These are phyloP conservation scores for Enteromius treurensis DNA, from an alignment of 2,797 vertebrate species.

Conservation along the genomic window DNA sequence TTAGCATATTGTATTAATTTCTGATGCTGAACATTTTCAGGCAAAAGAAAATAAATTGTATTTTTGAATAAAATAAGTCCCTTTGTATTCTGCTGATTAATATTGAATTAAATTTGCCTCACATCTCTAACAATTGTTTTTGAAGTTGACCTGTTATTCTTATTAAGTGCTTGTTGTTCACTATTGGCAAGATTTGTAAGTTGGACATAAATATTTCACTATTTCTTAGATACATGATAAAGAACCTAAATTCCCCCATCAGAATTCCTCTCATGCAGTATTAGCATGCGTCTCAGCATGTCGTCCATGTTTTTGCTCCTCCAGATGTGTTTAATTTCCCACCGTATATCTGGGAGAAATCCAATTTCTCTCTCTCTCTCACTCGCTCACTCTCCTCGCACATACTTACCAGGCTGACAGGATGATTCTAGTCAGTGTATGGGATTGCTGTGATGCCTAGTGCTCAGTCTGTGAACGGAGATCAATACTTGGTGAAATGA, in stretches of 20 bases:
- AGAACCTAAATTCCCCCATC: constrained; percentile 3
- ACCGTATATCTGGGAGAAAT: constrained; percentile 30
- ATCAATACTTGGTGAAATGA: constrained; percentile 68
- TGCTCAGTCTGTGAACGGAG: constrained; percentile 58
- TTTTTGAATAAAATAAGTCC: background rate
- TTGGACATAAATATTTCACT: background rate
- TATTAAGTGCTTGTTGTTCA: background rate
- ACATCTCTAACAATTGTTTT: background rate
- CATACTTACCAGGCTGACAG: constrained; percentile 52
- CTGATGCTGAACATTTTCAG: background rate
- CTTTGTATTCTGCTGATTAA: background rate
- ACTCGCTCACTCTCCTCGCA: constrained; percentile 4
- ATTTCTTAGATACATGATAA: background rate
- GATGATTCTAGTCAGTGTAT: constrained; percentile 61
- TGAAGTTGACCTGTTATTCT: background rate
- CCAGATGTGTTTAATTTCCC: constrained; percentile 61
- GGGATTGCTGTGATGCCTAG: constrained; percentile 56
- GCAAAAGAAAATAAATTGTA: background rate
- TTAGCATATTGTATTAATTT: background rate
- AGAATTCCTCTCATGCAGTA: background rate
- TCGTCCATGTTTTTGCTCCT: constrained; percentile 1
- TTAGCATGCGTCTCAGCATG: constrained; percentile 19
- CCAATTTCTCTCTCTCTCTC: constrained; percentile 32
- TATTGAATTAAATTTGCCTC: background rate
- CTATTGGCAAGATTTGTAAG: background rate